A percentile compares a stretch with the other conserved stretches of the same genome.
Evolutionary conservation across 1,140 invertebrate genomes (phyloP).

Genomic region (Bombus affinis): DNA sequence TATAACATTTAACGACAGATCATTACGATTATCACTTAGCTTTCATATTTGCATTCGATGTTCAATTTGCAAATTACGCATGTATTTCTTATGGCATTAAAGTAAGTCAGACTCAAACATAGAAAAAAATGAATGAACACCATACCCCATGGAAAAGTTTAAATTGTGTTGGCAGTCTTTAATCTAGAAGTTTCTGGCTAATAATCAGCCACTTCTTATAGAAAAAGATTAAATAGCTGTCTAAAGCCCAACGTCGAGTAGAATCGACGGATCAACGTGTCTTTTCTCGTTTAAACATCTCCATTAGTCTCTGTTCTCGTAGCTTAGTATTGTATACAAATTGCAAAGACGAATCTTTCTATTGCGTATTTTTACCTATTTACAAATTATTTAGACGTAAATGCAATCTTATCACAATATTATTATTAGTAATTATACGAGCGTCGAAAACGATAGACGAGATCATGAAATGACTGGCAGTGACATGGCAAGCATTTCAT

Average conservation of each 20-base stretch:
- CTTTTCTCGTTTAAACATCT: not conserved
- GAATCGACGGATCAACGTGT: conserved; percentile 32
- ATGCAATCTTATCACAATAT: conserved; percentile 71
- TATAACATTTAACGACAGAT: not conserved
- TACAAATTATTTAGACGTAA: conserved; percentile 56
- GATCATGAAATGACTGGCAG: conserved; percentile 51
- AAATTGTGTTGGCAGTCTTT: conserved; percentile 52
- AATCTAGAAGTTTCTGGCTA: conserved; percentile 1
- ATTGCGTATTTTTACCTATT: conserved; percentile 27
- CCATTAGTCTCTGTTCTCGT: not conserved
- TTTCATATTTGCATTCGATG: not conserved
- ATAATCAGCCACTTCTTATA: conserved; percentile 13
- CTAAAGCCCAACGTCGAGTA: conserved; percentile 18
- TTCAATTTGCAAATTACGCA: not conserved
- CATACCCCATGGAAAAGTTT: conserved; percentile 19
- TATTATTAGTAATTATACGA: conserved; percentile 54
- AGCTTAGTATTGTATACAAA: conserved; percentile 48
- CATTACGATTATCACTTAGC: not conserved
- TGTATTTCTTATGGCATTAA: not conserved
- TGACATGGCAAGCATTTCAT: conserved; percentile 1
- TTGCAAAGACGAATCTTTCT: conserved; percentile 12
- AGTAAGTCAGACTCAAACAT: conserved; percentile 6
- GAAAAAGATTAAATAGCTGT: conserved; percentile 16
- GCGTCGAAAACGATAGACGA: conserved; percentile 35
- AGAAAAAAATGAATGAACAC: conserved; percentile 25